Base-by-base conservation (phyloP, 1,140 invertebrate species). In the Grapholita molesta region DNA sequence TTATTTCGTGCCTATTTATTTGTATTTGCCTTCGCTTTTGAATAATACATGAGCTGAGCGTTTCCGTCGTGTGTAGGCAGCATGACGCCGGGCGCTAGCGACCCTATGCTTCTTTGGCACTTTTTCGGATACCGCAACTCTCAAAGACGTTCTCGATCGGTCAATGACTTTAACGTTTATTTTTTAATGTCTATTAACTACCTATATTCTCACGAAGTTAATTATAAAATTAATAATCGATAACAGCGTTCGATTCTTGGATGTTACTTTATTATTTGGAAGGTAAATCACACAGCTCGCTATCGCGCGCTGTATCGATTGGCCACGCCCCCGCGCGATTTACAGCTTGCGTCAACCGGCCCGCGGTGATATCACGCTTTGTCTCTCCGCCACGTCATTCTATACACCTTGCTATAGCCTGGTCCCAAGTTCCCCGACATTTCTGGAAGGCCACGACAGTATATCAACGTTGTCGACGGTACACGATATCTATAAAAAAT, bases 1-100 rank as follows among this genome's bases (percentile, higher is more conserved):
- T 89, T 90, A 88, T 90, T 90, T 85, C 84, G 81, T 89, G 85
- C 82, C 89, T 88, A 89, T 91, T 91, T 91, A 91, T 90, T 91
- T 90, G 87, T 91, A 89, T 91, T 91, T 88, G 86, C 80, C 79
- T 85, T 84, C 77, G 80, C 83, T 81, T 89, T 85, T 91, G 89
- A 91, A 91, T 91, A 83, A 91, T 89, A 83, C 84, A 91, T 91
- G 86, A 91, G 83, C 79, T 75, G 75, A 83, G 76, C 80, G 84
- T 91, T 91, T 88, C 89, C 87, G 84, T 78, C 81, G 85, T 89
- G 86, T 87, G 89, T 89, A 91, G 87, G 89, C 86, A 83, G 87
- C 87, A 86, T 91, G 89, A 91, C 89, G 89, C 89, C 89, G 77
- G 68, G 66, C 71, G 68, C 42, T 70, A 33, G 35, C 64, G 66